Percentiles rank a stretch among this genome's conserved stretches.
These are phyloP conservation scores for Platycheirus albimanus DNA, from an alignment of 2,888 invertebrate species.

Conservation along the genomic window DNA sequence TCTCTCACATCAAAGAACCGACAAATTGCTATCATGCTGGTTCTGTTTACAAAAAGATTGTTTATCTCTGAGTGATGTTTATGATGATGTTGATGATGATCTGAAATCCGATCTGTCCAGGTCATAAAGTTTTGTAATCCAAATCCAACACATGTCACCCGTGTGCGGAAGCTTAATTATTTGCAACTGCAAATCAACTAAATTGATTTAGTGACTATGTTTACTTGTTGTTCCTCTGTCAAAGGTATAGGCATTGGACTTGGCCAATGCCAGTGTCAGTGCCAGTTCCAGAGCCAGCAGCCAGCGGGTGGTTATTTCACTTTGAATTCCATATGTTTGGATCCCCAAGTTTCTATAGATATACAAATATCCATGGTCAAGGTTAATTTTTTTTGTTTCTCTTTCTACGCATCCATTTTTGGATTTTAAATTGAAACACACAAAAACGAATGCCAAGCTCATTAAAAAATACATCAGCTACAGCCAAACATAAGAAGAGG, in stretches of 20 bases:
- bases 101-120: neutral
- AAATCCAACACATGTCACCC: conserved; percentile 42
- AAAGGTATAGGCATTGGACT: conserved; percentile 8
- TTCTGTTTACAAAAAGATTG: conserved; percentile 1
- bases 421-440: conserved; percentile 8
- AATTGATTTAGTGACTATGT: conserved; percentile 38
- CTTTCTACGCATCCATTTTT: conserved; percentile 15
- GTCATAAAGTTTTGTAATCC: conserved; percentile 33
- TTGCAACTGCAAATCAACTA: conserved; percentile 46
- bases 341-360: neutral
- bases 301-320: conserved; percentile 37
- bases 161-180: conserved; percentile 51
- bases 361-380: conserved; percentile 38
- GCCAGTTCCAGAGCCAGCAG: neutral
- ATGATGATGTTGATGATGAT: neutral
- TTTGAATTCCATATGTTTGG: neutral
- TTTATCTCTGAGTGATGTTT: neutral
- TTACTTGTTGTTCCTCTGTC: neutral
- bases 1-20: neutral
- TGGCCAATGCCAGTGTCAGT: neutral
- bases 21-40: conserved; percentile 52
- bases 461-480: conserved; percentile 49
- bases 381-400: conserved; percentile 12
- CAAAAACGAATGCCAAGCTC: conserved; percentile 28
- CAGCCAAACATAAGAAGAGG: conserved; percentile 11